phyloP scores from a whole-genome alignment of 1,140 invertebrate genomes.

The Daktulosphaira vitifoliae region DNA sequence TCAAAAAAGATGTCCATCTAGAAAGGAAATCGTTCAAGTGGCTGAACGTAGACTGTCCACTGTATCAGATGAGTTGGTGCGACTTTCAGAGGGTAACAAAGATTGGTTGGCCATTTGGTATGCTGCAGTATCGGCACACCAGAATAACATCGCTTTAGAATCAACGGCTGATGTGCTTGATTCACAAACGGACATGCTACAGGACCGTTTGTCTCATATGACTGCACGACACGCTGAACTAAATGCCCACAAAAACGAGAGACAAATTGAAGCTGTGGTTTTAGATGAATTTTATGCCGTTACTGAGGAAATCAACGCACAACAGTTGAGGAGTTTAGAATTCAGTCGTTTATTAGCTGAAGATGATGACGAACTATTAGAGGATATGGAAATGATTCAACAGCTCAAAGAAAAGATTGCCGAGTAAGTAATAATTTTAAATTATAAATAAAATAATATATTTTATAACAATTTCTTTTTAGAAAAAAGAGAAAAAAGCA shows the following conservation, averaged over 20 bases:
- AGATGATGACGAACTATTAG: neutral
- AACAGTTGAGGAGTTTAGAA: conserved; percentile 13
- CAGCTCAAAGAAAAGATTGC: conserved; percentile 4
- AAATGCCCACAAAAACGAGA: neutral
- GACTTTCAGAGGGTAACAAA: neutral
- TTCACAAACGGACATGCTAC: neutral
- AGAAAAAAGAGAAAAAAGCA: neutral
- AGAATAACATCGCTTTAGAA: neutral
- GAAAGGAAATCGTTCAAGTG: neutral
- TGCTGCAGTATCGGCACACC: neutral
- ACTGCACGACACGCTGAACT: neutral
- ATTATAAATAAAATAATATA: neutral
- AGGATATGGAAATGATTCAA: neutral
- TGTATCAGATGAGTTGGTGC: neutral
- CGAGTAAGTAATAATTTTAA: neutral
- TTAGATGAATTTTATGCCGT: conserved; percentile 16
- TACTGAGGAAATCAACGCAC: neutral
- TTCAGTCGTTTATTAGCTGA: neutral
- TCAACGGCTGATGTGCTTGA: neutral
- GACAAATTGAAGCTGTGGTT: neutral
- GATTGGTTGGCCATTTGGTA: neutral
- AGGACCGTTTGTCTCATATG: neutral
- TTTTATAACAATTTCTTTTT: neutral
- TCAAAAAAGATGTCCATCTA: neutral
- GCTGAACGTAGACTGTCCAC: neutral